Conservation (phyloP, 2,888 invertebrate species). For the Pheosia gnoma region DNA sequence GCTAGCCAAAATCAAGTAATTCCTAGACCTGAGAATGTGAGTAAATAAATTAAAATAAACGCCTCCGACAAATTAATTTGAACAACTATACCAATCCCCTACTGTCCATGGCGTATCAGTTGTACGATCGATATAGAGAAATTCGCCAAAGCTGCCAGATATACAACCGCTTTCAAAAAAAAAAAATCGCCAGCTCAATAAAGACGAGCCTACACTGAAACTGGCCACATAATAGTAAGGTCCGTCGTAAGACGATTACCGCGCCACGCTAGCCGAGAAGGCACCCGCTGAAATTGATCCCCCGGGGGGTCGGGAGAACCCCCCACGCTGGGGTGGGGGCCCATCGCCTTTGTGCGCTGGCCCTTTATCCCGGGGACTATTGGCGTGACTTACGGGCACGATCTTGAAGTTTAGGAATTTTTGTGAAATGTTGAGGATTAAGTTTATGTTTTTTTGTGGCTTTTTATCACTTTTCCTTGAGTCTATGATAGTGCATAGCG, state of each 20-base stretch:
- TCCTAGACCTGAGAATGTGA: too few relatives aligned
- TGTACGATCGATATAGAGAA: too few relatives aligned
- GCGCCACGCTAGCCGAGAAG: conserved; percentile 58
- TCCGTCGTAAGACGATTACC: conserved; percentile 68
- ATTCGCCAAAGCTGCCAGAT: too few relatives aligned
- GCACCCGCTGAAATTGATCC: conserved; percentile 62
- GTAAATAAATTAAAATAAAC: too few relatives aligned
- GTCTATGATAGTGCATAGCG: too few relatives aligned
- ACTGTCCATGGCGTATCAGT: too few relatives aligned
- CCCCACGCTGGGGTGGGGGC: conserved; percentile 27
- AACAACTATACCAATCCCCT: too few relatives aligned
- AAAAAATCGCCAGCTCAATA: background rate
- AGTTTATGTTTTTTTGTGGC: background rate
- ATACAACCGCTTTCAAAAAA: conserved; percentile 7
- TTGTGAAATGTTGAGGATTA: conserved; percentile 17
- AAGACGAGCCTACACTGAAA: conserved; percentile 23
- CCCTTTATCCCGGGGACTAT: conserved; percentile 55
- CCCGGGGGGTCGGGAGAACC: conserved; percentile 32
- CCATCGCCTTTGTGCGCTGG: conserved; percentile 47
- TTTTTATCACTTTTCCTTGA: too few relatives aligned
- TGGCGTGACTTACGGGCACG: conserved; percentile 35
- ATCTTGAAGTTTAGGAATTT: conserved; percentile 42
- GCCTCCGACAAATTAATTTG: too few relatives aligned
- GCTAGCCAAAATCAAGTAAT: too few relatives aligned
- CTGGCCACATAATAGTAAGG: conserved; percentile 56